phyloP scores from a whole-genome alignment of 2,888 invertebrate genomes.

The Parnassius apollo region DNA sequence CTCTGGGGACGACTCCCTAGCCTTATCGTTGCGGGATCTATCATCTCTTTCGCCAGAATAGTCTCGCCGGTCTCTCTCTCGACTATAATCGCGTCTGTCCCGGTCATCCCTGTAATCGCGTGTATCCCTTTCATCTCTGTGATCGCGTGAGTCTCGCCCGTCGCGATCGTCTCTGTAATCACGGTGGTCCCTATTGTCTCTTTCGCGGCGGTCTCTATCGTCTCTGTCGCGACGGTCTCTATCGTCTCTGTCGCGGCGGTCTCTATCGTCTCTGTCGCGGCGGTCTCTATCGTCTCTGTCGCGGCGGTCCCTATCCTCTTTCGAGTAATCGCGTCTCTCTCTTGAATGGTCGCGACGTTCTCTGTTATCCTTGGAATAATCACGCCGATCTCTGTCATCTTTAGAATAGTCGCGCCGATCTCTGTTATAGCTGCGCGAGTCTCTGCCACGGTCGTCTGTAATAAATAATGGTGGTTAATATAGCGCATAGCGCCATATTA shows the following conservation, averaged over 20 bases:
- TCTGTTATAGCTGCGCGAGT: conserved; percentile 65
- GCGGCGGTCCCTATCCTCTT: conserved; percentile 33
- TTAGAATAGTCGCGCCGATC: conserved; percentile 44
- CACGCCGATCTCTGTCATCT: conserved; percentile 40
- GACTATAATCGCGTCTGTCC: conserved; percentile 39
- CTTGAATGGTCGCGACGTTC: conserved; percentile 38
- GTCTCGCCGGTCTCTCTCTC: conserved; percentile 32
- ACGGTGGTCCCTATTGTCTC: conserved; percentile 35
- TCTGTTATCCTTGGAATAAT: conserved; percentile 40
- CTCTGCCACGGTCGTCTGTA: conserved; percentile 53
- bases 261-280: conserved; percentile 35
- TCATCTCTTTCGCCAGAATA: conserved; percentile 34
- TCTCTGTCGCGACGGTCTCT: conserved; percentile 37
- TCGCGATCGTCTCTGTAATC: conserved; percentile 38
- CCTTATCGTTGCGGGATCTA: conserved; percentile 35
- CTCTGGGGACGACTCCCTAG: conserved; percentile 33
- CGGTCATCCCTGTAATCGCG: conserved; percentile 35
- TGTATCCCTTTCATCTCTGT: conserved; percentile 33
- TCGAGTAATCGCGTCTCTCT: conserved; percentile 37
- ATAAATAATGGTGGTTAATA: too few relatives aligned
- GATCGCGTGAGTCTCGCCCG: conserved; percentile 36
- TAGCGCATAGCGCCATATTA: too few relatives aligned
- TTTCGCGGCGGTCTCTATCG: conserved; percentile 35
- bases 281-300: conserved; percentile 35
- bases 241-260: conserved; percentile 36